Evolutionary conservation across 2,888 invertebrate species (phyloP).

Genomic region (Gibbula magus): DNA sequence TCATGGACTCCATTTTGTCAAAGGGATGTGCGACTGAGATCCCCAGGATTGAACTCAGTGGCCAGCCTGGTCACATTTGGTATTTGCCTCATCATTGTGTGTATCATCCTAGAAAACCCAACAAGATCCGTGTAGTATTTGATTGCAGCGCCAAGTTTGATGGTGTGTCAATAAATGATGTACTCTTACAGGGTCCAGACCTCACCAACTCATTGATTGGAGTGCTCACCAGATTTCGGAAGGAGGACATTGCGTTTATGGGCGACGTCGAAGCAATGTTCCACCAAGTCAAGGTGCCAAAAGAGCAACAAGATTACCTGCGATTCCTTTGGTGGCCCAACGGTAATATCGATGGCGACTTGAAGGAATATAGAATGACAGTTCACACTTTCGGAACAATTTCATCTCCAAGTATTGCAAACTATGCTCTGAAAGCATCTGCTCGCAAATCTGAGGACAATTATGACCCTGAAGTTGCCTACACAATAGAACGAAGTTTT

Average conservation of each 20-base stretch:
- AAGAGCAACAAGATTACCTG: slow-evolving; percentile 10
- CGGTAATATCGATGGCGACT: too few species aligned
- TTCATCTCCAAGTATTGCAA: too few species aligned
- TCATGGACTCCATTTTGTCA: too few species aligned
- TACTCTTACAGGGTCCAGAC: slow-evolving; percentile 31
- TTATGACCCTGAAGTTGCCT: too few species aligned
- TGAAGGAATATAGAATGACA: too few species aligned
- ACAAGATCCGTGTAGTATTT: slow-evolving; percentile 18
- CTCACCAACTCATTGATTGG: slow-evolving; percentile 27
- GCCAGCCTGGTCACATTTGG: slow-evolving; percentile 2
- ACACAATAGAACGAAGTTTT: too few species aligned
- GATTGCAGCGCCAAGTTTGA: slow-evolving; percentile 23
- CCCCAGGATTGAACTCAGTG: background rate
- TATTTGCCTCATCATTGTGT: slow-evolving; percentile 32
- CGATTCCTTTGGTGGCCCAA: too few species aligned
- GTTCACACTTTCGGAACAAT: too few species aligned
- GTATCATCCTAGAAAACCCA: slow-evolving; percentile 32
- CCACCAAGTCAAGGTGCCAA: slow-evolving; percentile 22
- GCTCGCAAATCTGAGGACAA: too few species aligned
- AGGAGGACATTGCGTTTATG: slow-evolving; percentile 26
- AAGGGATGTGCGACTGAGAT: background rate
- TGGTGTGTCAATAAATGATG: slow-evolving; percentile 12
- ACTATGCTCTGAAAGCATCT: too few species aligned
- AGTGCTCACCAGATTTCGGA: slow-evolving; percentile 25
- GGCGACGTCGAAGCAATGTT: slow-evolving; percentile 33